A percentile compares a stretch with the other conserved stretches of the same genome.
Conservation (phyloP, 2,888 invertebrate species). For the Tetheella fluctuosa region DNA sequence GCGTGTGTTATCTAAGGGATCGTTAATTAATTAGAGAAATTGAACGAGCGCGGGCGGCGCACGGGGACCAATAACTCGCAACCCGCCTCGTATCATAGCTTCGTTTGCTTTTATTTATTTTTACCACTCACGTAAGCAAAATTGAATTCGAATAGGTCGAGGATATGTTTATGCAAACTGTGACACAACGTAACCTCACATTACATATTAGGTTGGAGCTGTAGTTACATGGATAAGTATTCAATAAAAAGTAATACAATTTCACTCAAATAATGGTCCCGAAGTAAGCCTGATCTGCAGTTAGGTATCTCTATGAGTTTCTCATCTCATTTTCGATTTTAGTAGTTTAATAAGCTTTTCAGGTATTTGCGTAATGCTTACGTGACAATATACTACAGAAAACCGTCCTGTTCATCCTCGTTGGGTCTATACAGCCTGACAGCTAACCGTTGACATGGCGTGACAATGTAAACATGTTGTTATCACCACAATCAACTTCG, state of each 20-base stretch:
- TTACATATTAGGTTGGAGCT: conserved; percentile 30
- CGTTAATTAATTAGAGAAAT: conserved; percentile 85
- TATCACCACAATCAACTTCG: conserved; percentile 61
- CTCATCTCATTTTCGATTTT: no score
- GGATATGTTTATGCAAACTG: conserved; percentile 56
- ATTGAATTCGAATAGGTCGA: conserved; percentile 74
- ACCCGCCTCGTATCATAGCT: conserved; percentile 82
- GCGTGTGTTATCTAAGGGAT: conserved; percentile 81
- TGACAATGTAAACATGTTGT: conserved; percentile 59
- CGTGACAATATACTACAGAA: conserved; percentile 14
- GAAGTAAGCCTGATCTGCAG: no score
- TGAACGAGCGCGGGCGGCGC: conserved; percentile 77
- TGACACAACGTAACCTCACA: conserved; percentile 34
- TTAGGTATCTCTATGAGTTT: no score
- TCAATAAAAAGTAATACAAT: background rate
- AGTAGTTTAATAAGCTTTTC: no score
- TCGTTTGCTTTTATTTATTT: conserved; percentile 79
- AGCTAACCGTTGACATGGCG: conserved; percentile 54
- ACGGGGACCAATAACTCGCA: conserved; percentile 83
- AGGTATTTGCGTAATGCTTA: background rate
- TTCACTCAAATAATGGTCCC: background rate
- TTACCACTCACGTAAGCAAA: conserved; percentile 82
- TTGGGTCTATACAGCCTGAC: conserved; percentile 17
- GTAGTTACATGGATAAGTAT: conserved; percentile 22
- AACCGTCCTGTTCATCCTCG: conserved; percentile 13